Evolutionary conservation across 92 coral and sea anemone genomes (phyloP).

Genomic region (Phenganax marumi): DNA sequence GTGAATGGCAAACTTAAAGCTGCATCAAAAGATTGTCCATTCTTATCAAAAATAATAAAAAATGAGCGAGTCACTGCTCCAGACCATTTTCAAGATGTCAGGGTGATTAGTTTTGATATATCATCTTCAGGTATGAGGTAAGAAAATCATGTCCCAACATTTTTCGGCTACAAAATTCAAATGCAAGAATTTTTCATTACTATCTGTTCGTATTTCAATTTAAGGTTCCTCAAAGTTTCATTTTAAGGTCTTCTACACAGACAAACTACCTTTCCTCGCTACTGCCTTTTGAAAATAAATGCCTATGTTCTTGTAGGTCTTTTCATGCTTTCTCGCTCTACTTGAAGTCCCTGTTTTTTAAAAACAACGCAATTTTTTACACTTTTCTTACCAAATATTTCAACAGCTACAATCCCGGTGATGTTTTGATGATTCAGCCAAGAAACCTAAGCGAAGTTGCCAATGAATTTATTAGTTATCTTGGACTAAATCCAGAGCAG

Average conservation of each 20-base stretch:
- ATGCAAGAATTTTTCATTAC: not conserved
- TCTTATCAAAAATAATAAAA: slow-evolving; percentile 67
- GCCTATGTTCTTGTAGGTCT: no score
- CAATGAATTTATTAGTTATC: slow-evolving; percentile 70
- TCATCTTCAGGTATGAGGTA: slow-evolving; percentile 85
- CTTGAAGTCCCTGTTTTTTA: not conserved
- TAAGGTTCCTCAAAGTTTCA: no score
- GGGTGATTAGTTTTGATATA: slow-evolving; percentile 78
- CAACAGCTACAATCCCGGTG: slow-evolving; percentile 81
- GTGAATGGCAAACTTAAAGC: not conserved
- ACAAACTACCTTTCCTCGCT: no score
- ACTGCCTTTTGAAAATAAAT: no score
- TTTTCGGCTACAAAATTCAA: not conserved
- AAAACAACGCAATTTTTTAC: not conserved
- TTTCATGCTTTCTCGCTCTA: no score
- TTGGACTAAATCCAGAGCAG: slow-evolving; percentile 67
- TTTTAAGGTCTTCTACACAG: no score
- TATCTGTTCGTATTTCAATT: no score
- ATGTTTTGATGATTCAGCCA: slow-evolving; percentile 89
- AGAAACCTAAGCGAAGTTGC: slow-evolving; percentile 79
- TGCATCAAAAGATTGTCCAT: slow-evolving; percentile 69
- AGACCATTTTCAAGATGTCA: slow-evolving; percentile 95
- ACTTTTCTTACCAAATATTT: not conserved
- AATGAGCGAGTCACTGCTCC: slow-evolving; percentile 75
- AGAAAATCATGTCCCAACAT: not conserved